phyloP scores from a whole-genome alignment of 2,113 vertebrate genomes.

The Hemicordylus capensis region DNA sequence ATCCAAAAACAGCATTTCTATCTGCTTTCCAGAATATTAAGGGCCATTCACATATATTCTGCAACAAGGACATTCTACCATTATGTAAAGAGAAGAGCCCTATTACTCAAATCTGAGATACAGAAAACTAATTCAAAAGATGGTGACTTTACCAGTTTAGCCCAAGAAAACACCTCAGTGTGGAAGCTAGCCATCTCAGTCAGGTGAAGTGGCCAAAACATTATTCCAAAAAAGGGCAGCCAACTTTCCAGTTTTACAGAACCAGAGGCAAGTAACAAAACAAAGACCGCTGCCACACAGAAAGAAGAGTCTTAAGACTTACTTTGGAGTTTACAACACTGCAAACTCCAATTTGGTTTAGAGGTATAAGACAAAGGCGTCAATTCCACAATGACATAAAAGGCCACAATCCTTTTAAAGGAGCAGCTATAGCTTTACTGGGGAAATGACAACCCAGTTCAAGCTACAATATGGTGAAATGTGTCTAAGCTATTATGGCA shows the following conservation, averaged over 20 bases:
- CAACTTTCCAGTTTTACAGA: background rate
- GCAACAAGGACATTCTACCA: background rate
- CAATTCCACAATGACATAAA: background rate
- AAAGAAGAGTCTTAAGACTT: background rate
- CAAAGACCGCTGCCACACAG: background rate
- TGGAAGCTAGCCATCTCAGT: background rate
- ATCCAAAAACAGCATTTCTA: conserved; percentile 33
- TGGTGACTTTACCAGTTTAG: too few relatives aligned
- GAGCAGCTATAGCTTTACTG: background rate
- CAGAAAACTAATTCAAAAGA: background rate
- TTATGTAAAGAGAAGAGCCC: conserved; percentile 15
- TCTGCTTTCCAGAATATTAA: conserved; percentile 39
- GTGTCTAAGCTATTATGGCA: too few relatives aligned
- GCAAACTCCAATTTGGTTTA: background rate
- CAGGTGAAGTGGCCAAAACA: background rate
- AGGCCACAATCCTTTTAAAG: background rate
- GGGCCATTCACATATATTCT: background rate
- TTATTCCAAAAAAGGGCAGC: background rate
- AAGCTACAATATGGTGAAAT: too few relatives aligned
- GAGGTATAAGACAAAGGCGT: background rate
- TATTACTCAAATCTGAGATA: background rate
- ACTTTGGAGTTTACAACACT: background rate
- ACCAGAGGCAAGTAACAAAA: background rate
- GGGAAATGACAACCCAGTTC: too few relatives aligned
- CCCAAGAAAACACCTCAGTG: too few relatives aligned